Evolutionary conservation across 2,888 invertebrate genomes (phyloP), one percentile per base, ranked within the genome.

Genomic region (Caenorhabditis virilis): DNA sequence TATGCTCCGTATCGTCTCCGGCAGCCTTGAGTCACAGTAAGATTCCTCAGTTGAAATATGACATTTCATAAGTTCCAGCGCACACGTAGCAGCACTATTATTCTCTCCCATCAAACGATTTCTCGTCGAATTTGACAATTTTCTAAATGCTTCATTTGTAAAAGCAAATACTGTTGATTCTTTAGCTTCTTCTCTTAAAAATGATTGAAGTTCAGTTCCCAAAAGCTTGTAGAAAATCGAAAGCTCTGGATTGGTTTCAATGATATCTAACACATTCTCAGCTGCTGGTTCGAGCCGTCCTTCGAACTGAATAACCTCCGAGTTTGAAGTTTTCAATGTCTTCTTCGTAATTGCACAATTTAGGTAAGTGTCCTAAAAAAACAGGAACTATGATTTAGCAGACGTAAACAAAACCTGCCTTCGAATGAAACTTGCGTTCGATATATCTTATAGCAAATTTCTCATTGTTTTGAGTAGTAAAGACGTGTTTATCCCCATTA

Each of bases 141-240:
- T 9, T 1, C 39, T 25, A n/a, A 50, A 50, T 6, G 50, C 50
- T 1, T 38, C 25, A 27, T 50, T 39, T n/a, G 50, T 50, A 20
- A 50, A 50, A 6, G 50, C 50, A 20, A 50, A 50, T 4, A 50
- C 30, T 13, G 50, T 50, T 5, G 45, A 22, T 7, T 20, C 6
- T 13, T 45, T 20, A 30, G 30, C 25, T 11, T 18, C 30, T 45
- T 23, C 4, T 9, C 2, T 15, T 27, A 45, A 30, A 27, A 27
- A 7, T 23, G 15, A 5, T 16, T 20, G 1, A 45, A 18, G 2
- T n/a, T n/a, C n/a, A n/a, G n/a, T n/a, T n/a, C n/a, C n/a, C n/a
- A n/a, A n/a, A n/a, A n/a, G 9, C n/a, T 27, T 30, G 18, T 16
- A 25, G 23, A 45, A 45, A n/a, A 23, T 49, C 13, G 25, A 25